These are phyloP conservation scores for Laspeyria flexula DNA, from an alignment of 2,888 invertebrate species.

Conservation along the genomic window DNA sequence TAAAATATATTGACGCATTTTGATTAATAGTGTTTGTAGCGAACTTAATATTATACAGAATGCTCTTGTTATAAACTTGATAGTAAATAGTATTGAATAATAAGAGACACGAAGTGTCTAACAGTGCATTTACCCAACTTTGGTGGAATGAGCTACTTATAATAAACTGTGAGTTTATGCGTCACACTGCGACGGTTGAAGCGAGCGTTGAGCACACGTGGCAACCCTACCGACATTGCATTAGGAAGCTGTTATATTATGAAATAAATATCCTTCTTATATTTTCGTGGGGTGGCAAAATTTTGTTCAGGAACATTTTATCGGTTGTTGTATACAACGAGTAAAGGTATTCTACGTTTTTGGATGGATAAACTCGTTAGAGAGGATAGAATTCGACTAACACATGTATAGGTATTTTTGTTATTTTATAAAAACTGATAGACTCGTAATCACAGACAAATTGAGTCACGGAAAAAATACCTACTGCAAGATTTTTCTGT, in stretches of 20 bases:
- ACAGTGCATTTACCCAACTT: conserved; percentile 22
- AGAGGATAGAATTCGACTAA: too few relatives aligned
- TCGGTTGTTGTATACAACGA: background rate
- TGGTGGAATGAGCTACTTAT: conserved; percentile 17
- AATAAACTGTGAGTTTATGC: conserved; percentile 29
- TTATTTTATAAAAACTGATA: too few relatives aligned
- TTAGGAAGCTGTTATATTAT: conserved; percentile 2
- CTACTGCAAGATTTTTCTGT: too few relatives aligned
- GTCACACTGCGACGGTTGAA: conserved; percentile 1
- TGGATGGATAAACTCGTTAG: too few relatives aligned
- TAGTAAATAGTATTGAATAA: background rate
- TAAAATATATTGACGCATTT: too few relatives aligned
- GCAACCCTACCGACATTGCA: conserved; percentile 4
- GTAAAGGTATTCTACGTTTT: too few relatives aligned
- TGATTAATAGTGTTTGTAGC: too few relatives aligned
- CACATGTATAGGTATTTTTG: too few relatives aligned
- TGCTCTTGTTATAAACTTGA: too few relatives aligned
- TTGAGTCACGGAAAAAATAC: too few relatives aligned
- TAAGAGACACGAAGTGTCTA: conserved; percentile 8
- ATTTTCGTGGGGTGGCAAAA: background rate
- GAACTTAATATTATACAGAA: too few relatives aligned
- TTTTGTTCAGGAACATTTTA: background rate
- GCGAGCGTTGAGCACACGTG: conserved; percentile 2
- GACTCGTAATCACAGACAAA: too few relatives aligned
- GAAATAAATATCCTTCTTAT: background rate